Evolutionary conservation across 2,113 vertebrate species (phyloP), one percentile per base, ranked within the genome.

Genomic region (Ciconia maguari): DNA sequence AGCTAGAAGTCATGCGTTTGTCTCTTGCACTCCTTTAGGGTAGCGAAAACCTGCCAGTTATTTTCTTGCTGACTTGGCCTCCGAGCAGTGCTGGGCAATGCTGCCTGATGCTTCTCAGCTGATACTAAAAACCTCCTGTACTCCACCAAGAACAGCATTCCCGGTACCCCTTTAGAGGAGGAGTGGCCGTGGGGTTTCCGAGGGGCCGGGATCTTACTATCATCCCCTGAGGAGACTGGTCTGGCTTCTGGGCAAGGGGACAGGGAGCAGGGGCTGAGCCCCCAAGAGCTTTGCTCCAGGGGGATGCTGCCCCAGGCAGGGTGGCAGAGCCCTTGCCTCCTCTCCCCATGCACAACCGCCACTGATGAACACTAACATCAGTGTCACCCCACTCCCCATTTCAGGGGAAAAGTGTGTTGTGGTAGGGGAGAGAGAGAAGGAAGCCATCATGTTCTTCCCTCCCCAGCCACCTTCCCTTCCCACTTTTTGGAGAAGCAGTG

Each of bases 1-100:
- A 94, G 41, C 36, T 91, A 69, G 48, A 94, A 96, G 83, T 94
- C 83, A 84, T 91, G 41, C 34, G 14, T 88, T 96, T 66, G 38
- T 71, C 72, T 90, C 54, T 78, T 57, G 44, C 32, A 44, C 44
- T 92, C 38, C 51, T 71, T 78, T 32, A 69, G 36, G 74, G 24
- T 11, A 60, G 57, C 17, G 92, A 83, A 88, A 93, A 69, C 26
- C 55, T 87, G 87, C 26, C 77, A 68, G 87, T 62, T 70, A 42
- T 54, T 89, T 86, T 89, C 84, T 75, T 75, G 80, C 93, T 94
- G 71, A 57, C 46, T 88, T 80, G 38, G 75, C 64, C 49, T 70
- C 54, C 0, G 3, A 66, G 55, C 21, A 54, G 60, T 13, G 36
- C 22, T 49, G 60, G 46, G 76, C 75, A 26, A 48, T 14, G 52